Evolutionary conservation across 2,888 invertebrate species (phyloP), one percentile per base, ranked within the genome.

Genomic region (Boloria selene): DNA sequence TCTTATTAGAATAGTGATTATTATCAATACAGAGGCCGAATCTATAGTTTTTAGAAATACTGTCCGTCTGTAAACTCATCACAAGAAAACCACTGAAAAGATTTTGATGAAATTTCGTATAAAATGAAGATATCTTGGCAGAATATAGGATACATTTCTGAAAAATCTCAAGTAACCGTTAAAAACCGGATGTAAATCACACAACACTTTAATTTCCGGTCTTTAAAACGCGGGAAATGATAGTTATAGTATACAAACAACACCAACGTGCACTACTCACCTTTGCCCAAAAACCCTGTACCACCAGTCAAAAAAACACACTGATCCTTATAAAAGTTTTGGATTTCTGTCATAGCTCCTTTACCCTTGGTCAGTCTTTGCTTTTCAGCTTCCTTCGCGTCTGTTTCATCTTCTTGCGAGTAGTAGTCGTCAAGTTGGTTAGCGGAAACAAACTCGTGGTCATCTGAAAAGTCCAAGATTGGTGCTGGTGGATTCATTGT

Each of bases 361-460:
- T 83, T 92, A 90, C 91, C 91, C 90, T 89, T 90, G 0, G 87
- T 91, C 1, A 90, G 79, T 6, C 82, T 76, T 65, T 88, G 86
- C 73, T 93, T 88, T 70, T 91, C 86, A 3, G 88, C 87, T 51
- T 93, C 93, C 64, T 84, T 87, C 0, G 93, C 90, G 56, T 92
- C 92, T 0, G 83, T 77, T 22, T 88, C 82, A 68, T 90, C 90
- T 62, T 88, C 90, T n/a, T 89, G 86, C 0, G 87, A 84, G 73
- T 93, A 94, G 71, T 91, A 93, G 13, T 90, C 84, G 70, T 86
- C 86, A 51, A 93, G 76, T 72, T 90, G 82, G 69, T 85, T 84
- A 49, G 91, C 89, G 0, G 93, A 93, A 0, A 88, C 85, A 77
- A 94, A 94, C 71, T 90, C 88, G 70, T 92, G 90, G 78, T 93